Percentiles rank a stretch among this genome's conserved stretches.
Conservation (phyloP, 64 coral and sea anemone species). For the Pachyseris speciosa region DNA sequence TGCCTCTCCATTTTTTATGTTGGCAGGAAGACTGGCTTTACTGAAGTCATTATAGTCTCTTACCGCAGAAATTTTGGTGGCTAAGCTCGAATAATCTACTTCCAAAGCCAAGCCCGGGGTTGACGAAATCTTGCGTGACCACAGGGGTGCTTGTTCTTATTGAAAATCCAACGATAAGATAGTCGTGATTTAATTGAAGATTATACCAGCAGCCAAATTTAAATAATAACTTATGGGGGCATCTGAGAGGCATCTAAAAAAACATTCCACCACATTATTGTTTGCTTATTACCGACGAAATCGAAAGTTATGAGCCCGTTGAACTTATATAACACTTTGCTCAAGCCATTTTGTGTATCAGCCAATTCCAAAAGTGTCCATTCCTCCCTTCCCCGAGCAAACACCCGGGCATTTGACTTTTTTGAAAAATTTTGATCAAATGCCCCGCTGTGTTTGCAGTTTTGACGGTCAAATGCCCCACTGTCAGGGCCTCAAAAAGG, state of each 20-base stretch:
- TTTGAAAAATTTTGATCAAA: too few species aligned
- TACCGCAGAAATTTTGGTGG: neutral
- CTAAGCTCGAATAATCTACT: neutral
- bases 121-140: neutral
- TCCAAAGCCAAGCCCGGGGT: neutral
- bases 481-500: too few species aligned
- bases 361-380: too few species aligned
- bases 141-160: neutral
- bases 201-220: neutral
- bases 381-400: too few species aligned
- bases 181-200: constrained; percentile 6
- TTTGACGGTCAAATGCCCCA: too few species aligned
- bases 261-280: constrained; percentile 14
- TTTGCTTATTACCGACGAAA: neutral
- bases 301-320: too few species aligned
- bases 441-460: too few species aligned
- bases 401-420: too few species aligned
- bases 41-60: neutral
- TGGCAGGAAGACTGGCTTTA: neutral
- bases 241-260: constrained; percentile 15
- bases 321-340: too few species aligned
- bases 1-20: constrained; percentile 1
- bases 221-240: neutral
- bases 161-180: constrained; percentile 20
- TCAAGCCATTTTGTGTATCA: too few species aligned